Base-by-base conservation (phyloP, 1,140 invertebrate species). In the Drosophila kikkawai region DNA sequence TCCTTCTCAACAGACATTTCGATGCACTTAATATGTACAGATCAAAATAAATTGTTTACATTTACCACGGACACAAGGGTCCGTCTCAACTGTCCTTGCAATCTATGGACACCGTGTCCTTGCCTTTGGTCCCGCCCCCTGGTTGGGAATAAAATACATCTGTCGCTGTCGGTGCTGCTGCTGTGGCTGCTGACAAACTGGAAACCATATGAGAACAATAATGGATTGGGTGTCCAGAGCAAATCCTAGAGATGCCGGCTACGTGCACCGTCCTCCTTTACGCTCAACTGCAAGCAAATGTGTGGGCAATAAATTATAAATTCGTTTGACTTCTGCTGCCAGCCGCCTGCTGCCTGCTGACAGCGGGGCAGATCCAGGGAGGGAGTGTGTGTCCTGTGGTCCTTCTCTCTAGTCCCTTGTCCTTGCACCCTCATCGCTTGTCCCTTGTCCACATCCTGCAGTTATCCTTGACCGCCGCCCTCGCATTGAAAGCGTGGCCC, bases 301-400 rank as follows among this genome's bases (percentile, higher is more conserved):
- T 77, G 64, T 76, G 26, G 74, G 75, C 70, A 56, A 91, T 88
- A 88, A 88, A 88, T 88, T 88, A 88, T 85, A 85, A 88, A 88
- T 88, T 88, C 85, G 85, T 88, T 88, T 88, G 85, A 88, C 85
- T 88, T 85, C 85, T 90, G 85, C 81, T 88, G 68, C 84, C 73
- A 67, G 65, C 67, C 36, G 65, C 39, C 63, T 53, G 63, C 64
- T 90, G 68, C 66, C 69, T 86, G 68, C 60, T 58, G 61, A 57
- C 55, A 57, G 59, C 60, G 68, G 44, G 65, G 64, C 51, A 65
- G 51, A 41, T 4, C 41, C 67, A 13, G 67, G 19, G 17, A 39
- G 29, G 50, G 37, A 55, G 50, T 41, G 22, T 34, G 53, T 57
- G 61, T 63, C 39, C 69, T 39, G 63, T 78, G 68, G 65, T 15